These are phyloP conservation scores for Rhagium mordax DNA, from an alignment of 2,888 invertebrate genomes.

Conservation along the genomic window DNA sequence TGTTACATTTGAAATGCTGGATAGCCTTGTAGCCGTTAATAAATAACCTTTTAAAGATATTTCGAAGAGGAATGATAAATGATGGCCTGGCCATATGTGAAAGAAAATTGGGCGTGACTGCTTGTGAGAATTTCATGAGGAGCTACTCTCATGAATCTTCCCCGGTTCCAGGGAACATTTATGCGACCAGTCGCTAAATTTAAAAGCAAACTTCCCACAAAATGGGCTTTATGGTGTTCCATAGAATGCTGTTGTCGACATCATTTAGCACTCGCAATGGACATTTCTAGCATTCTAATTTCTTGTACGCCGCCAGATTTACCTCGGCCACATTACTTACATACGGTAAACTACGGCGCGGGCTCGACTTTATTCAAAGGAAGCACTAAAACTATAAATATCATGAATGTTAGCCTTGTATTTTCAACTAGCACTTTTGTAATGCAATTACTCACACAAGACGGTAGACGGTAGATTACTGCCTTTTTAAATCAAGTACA, in stretches of 20 bases:
- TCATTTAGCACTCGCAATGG: constrained; percentile 14
- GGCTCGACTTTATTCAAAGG: neutral
- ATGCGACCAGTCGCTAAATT: neutral
- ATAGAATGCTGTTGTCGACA: constrained; percentile 9
- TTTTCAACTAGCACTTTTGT: neutral
- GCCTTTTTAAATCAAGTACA: neutral
- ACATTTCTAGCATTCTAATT: constrained; percentile 11
- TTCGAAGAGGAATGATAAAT: neutral
- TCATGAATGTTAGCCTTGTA: neutral
- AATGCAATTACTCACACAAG: neutral
- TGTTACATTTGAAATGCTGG: too few species aligned
- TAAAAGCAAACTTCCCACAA: neutral
- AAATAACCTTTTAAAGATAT: neutral
- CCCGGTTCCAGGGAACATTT: neutral
- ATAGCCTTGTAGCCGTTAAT: neutral
- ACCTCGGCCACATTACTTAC: neutral
- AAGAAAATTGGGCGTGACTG: neutral
- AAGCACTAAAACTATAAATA: constrained; percentile 21
- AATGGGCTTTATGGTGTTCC: constrained; percentile 4
- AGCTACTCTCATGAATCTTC: neutral
- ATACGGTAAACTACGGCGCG: neutral
- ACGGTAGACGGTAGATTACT: neutral
- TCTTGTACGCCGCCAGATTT: constrained; percentile 5
- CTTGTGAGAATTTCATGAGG: neutral
- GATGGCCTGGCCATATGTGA: neutral